A percentile compares a stretch with the other conserved stretches of the same genome.
These are phyloP conservation scores for Acipenser ruthenus DNA, from an alignment of 2,797 vertebrate genomes.

Conservation along the genomic window DNA sequence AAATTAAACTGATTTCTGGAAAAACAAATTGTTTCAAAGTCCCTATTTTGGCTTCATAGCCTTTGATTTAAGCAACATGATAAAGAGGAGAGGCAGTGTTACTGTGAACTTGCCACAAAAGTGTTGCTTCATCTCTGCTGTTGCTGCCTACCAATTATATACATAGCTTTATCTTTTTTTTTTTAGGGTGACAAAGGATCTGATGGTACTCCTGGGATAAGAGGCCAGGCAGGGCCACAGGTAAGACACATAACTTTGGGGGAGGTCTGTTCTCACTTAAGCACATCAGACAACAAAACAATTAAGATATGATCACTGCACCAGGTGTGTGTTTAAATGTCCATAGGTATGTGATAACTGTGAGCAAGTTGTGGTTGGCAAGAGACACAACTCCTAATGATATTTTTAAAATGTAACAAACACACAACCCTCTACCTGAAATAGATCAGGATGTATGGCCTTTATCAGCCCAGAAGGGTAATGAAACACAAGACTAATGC, in stretches of 20 bases:
- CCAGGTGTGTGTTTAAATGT: neutral
- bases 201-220: conserved; percentile 19
- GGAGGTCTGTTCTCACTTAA: too few relatives aligned
- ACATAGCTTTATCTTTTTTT: conserved; percentile 3
- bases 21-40: neutral
- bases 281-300: too few relatives aligned
- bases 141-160: neutral
- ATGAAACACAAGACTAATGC: conserved; percentile 40
- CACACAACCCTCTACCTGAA: conserved; percentile 35
- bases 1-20: too few relatives aligned
- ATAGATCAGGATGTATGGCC: conserved; percentile 33
- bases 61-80: too few relatives aligned
- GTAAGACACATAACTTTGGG: conserved; percentile 4
- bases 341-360: too few relatives aligned
- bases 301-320: too few relatives aligned
- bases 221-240: conserved; percentile 22
- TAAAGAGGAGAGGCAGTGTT: too few relatives aligned
- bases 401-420: conserved; percentile 31
- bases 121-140: too few relatives aligned
- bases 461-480: conserved; percentile 40
- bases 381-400: conserved; percentile 25
- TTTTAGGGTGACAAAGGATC: conserved; percentile 20
- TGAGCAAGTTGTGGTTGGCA: neutral
- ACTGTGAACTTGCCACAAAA: too few relatives aligned
- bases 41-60: conserved; percentile 13